Percentiles rank a stretch among this genome's conserved stretches.
Conservation (phyloP, 2,797 vertebrate species). For the Calcarius lapponicus region DNA sequence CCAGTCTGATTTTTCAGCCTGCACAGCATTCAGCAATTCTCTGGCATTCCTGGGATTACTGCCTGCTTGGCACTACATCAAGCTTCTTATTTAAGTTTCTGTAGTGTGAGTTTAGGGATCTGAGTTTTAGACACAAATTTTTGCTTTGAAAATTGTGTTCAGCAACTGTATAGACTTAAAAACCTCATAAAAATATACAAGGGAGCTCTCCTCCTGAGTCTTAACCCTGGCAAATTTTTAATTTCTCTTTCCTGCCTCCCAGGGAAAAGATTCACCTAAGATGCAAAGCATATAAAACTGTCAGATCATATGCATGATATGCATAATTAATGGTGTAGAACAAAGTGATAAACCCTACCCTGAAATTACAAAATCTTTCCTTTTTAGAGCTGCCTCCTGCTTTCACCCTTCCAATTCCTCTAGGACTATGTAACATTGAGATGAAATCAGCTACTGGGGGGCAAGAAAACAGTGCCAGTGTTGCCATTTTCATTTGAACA, state of each 20-base stretch:
- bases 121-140: neutral
- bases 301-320: neutral
- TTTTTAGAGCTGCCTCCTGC: neutral
- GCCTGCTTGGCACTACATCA: neutral
- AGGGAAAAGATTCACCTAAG: neutral
- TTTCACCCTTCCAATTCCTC: neutral
- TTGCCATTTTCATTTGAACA: neutral
- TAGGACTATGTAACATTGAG: neutral
- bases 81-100: neutral
- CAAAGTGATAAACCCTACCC: neutral
- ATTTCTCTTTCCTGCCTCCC: neutral
- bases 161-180: neutral
- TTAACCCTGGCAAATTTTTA: neutral
- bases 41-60: neutral
- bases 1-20: neutral
- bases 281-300: neutral
- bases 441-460: neutral
- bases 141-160: neutral
- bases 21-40: neutral
- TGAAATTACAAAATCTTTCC: neutral
- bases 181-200: neutral
- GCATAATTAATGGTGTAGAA: neutral
- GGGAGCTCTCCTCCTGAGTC: neutral
- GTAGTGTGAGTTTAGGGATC: neutral
- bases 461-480: neutral